phyloP scores from a whole-genome alignment of 2,888 invertebrate species.

The Lepetodrilus schrolli region DNA sequence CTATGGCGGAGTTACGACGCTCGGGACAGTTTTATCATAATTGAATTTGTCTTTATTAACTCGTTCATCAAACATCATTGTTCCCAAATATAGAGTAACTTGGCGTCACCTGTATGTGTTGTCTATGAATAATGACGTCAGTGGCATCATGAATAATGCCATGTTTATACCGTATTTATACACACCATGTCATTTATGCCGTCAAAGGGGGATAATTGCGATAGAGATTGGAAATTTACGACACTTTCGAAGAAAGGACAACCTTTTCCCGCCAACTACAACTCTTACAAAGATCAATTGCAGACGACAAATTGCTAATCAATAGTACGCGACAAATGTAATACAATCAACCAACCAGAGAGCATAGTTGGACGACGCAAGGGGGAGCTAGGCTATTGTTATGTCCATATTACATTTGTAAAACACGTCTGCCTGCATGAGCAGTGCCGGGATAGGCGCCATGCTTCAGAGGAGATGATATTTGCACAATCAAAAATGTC shows the following conservation, averaged over 20 bases:
- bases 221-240: background rate
- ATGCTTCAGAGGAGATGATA: background rate
- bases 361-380: background rate
- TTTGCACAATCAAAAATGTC: constrained; percentile 12
- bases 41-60: background rate
- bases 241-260: background rate
- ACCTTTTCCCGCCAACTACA: background rate
- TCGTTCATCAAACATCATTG: background rate
- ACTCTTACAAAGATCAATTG: background rate
- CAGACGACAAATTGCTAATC: background rate
- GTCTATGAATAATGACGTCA: background rate
- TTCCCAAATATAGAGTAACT: background rate
- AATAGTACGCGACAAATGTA: background rate
- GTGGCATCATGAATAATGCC: background rate
- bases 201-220: background rate
- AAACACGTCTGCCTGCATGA: background rate
- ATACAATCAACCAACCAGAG: background rate
- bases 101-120: background rate
- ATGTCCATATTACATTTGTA: background rate
- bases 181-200: no score
- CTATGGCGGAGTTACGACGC: background rate
- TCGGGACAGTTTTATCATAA: background rate
- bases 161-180: background rate
- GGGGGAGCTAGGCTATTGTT: background rate
- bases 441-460: background rate